These are phyloP conservation scores for Columbina picui DNA, from an alignment of 2,113 vertebrate genomes.

Conservation along the genomic window DNA sequence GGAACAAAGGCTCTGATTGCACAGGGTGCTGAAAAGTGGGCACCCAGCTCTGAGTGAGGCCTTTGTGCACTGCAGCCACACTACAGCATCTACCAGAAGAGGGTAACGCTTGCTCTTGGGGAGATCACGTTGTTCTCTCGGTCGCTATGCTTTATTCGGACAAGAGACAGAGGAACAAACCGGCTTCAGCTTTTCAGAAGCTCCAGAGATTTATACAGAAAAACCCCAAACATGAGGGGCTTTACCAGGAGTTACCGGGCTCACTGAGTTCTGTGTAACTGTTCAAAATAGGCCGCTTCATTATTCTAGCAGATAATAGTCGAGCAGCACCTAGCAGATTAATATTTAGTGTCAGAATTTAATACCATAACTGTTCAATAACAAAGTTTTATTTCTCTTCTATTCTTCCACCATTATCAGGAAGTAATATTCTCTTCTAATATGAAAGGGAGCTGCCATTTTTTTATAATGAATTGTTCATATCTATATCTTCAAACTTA, in stretches of 20 bases:
- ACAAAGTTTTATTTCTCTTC: slow-evolving; percentile 58
- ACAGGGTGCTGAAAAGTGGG: neutral
- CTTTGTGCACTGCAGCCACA: neutral
- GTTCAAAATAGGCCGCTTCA: neutral
- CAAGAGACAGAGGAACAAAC: neutral
- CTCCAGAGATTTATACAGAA: neutral
- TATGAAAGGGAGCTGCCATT: slow-evolving; percentile 29
- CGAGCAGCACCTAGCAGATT: slow-evolving; percentile 45
- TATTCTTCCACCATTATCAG: slow-evolving; percentile 40
- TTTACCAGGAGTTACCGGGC: neutral
- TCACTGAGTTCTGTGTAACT: neutral
- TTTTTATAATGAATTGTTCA: slow-evolving; percentile 18
- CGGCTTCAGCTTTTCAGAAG: neutral
- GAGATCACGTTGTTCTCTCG: neutral
- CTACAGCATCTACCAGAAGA: neutral
- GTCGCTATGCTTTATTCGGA: neutral
- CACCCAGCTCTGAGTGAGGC: neutral
- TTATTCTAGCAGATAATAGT: slow-evolving; percentile 36
- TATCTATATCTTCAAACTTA: slow-evolving; percentile 44
- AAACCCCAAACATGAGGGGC: neutral
- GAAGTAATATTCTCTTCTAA: slow-evolving; percentile 46
- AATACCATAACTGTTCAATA: slow-evolving; percentile 64
- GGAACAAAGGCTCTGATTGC: slow-evolving; percentile 7
- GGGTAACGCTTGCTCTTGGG: neutral
- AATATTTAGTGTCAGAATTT: slow-evolving; percentile 64